Base-by-base conservation (phyloP, 2,797 vertebrate species). In the Spinus olivaceus region DNA sequence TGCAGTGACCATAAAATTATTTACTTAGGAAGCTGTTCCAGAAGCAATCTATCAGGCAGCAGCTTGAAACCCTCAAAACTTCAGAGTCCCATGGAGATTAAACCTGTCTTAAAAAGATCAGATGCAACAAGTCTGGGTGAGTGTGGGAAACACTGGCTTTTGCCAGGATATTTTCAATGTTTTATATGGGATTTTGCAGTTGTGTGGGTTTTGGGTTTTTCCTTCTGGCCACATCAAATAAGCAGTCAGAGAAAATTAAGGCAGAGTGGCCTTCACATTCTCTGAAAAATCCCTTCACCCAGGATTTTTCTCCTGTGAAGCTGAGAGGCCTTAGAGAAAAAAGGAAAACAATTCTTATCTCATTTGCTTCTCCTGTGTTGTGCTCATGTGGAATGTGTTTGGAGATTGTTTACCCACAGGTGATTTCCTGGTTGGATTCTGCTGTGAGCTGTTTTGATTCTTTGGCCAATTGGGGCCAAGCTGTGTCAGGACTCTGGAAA, bases 1-100 rank as follows among this genome's bases (percentile, higher is more conserved):
- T 50, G 54, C 73, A 84, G 33, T 71, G 61, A 54, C 69, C 37
- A 22, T 66, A 86, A 88, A 78, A 76, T 73, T 64, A 70, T 79
- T 94, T 76, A 33, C 11, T 90, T 83, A 21, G 5, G 50, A 81
- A 86, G 22, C 10, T 7, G 13, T 69, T 89, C 50, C 82, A 51
- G 66, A 69, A 81, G 4, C 5, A 61, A 46, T 44, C 15, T 74
- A 12, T 9, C 19, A 6, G 42, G 25, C 25, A 76, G 41, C 33
- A 91, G 15, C 14, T 90, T 81, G 27, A 71, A 82, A 81, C 13
- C 9, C 19, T 79, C 35, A 33, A 65, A 72, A 83, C 32, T 41
- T 22, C 17, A 32, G 14, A 47, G 9, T n/a, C 9, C 13, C 6
- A 30, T 21, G 0, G 0, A 19, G 49, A 70, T 24, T 46, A 83